Evolutionary conservation across 1,140 invertebrate species (phyloP).

Genomic region (Tetramorium simillimum): DNA sequence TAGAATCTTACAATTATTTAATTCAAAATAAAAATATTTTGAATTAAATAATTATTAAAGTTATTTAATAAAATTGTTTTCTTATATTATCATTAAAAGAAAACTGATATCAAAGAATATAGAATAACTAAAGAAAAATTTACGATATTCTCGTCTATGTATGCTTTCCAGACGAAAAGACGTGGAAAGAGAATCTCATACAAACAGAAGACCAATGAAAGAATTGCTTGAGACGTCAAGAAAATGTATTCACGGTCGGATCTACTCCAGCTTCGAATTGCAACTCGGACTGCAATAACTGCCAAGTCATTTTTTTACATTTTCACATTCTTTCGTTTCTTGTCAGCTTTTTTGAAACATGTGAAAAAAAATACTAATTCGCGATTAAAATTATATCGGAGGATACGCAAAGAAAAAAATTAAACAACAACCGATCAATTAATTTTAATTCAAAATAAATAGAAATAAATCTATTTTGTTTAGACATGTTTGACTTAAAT

Average conservation of each 20-base stretch:
- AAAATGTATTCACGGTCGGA: slow-evolving; percentile 64
- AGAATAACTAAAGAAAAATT: neutral
- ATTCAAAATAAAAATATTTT: neutral
- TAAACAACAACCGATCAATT: neutral
- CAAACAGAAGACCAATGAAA: slow-evolving; percentile 6
- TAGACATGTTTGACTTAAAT: neutral
- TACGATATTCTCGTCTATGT: neutral
- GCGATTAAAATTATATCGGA: neutral
- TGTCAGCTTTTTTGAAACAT: slow-evolving; percentile 5
- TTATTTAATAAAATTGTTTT: neutral
- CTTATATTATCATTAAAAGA: neutral
- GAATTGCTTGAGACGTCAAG: slow-evolving; percentile 36
- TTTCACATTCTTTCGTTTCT: slow-evolving; percentile 10
- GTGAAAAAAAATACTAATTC: neutral
- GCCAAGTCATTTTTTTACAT: slow-evolving; percentile 47
- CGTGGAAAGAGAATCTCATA: neutral
- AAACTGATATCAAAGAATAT: neutral
- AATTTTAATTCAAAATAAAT: slow-evolving; percentile 5
- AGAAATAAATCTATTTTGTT: neutral
- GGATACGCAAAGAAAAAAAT: neutral
- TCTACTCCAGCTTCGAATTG: slow-evolving; percentile 47
- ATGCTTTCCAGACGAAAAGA: neutral
- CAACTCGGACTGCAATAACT: slow-evolving; percentile 51
- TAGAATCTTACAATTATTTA: no score
- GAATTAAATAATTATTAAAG: neutral